phyloP scores from a whole-genome alignment of 2,113 vertebrate species.

The Equus quagga region DNA sequence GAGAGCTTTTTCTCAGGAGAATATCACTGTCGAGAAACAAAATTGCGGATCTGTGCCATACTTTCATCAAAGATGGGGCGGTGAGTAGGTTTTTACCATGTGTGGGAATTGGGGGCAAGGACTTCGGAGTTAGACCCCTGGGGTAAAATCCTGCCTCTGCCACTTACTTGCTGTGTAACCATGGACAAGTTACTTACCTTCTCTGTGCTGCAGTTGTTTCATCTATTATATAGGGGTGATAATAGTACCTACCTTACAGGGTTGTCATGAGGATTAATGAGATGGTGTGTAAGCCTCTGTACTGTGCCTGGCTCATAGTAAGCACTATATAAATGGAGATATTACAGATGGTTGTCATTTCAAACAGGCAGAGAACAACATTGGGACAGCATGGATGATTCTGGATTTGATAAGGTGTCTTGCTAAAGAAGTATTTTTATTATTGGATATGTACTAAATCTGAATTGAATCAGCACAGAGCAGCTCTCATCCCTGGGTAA shows the following conservation, averaged over 20 bases:
- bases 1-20: slow-evolving; percentile 95
- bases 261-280: not conserved
- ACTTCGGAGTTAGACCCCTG: not conserved
- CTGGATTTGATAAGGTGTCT: not conserved
- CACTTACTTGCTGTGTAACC: not conserved
- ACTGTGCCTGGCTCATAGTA: not conserved
- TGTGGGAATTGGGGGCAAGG: not conserved
- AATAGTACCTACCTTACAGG: not conserved
- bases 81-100: slow-evolving; percentile 86
- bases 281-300: not conserved
- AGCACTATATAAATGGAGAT: not conserved
- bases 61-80: slow-evolving; percentile 97
- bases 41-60: slow-evolving; percentile 96
- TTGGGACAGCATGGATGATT: not conserved
- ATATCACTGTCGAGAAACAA: slow-evolving; percentile 94
- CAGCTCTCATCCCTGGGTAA: not conserved
- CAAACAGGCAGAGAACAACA: not conserved
- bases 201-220: not conserved
- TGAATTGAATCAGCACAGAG: not conserved
- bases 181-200: not conserved
- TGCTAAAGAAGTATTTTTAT: not conserved
- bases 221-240: not conserved
- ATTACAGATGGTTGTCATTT: rapidly evolving
- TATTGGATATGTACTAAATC: rapidly evolving
- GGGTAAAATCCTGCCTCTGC: not conserved